These are phyloP conservation scores for Hemibagrus guttatus DNA, from an alignment of 2,797 vertebrate species.

Conservation along the genomic window DNA sequence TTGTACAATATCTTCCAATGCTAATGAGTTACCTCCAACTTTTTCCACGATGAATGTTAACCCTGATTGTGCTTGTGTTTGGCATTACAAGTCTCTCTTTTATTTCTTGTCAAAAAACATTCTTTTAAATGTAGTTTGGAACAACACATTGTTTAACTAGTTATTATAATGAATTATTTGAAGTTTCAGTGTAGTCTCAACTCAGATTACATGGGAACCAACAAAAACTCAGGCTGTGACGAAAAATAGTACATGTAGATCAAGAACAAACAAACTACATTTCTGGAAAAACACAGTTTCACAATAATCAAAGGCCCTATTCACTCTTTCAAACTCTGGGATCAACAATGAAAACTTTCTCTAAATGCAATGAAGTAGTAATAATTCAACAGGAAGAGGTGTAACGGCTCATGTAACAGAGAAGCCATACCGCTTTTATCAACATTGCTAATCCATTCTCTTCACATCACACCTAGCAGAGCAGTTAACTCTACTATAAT, in stretches of 20 bases:
- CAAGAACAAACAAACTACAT: slow-evolving; percentile 18
- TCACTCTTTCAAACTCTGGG: slow-evolving; percentile 47
- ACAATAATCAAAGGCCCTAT: slow-evolving; percentile 45
- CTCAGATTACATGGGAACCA: background rate
- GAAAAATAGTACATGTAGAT: slow-evolving; percentile 1
- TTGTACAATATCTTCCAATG: background rate
- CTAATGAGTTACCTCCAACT: background rate
- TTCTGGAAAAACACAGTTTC: slow-evolving; percentile 45
- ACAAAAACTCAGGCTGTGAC: background rate
- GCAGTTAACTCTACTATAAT: slow-evolving; percentile 24
- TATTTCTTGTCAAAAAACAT: background rate
- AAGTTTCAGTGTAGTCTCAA: background rate
- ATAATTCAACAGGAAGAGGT: slow-evolving; percentile 65
- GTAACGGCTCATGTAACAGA: slow-evolving; percentile 70
- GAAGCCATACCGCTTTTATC: slow-evolving; percentile 41
- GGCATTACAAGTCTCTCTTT: background rate
- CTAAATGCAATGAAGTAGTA: slow-evolving; percentile 53
- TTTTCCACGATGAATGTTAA: background rate
- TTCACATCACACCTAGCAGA: slow-evolving; percentile 41
- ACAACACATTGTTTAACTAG: background rate
- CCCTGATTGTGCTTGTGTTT: background rate
- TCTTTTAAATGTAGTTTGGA: background rate
- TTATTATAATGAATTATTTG: background rate
- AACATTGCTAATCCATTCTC: slow-evolving; percentile 47
- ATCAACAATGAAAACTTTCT: slow-evolving; percentile 44